phyloP scores from a whole-genome alignment of 2,113 vertebrate genomes.

The Rana temporaria region DNA sequence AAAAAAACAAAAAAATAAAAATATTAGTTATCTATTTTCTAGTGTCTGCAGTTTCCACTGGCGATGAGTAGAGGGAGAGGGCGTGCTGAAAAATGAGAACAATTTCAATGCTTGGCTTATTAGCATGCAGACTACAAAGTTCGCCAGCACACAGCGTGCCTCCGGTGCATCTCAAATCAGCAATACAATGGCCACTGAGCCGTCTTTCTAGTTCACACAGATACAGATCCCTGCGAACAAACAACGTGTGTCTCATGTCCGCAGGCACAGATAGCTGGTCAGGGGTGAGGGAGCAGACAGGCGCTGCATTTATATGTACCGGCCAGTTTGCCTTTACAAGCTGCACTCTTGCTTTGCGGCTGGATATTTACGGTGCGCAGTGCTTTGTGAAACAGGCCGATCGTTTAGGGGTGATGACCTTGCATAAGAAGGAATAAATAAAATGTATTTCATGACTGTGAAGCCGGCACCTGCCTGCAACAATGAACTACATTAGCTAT shows the following conservation, averaged over 20 bases:
- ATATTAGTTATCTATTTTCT: constrained; percentile 45
- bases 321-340: neutral
- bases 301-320: neutral
- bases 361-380: neutral
- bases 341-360: no score
- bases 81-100: constrained; percentile 46
- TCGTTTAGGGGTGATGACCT: neutral
- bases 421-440: constrained; percentile 18
- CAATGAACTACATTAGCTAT: no score
- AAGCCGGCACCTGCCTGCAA: neutral
- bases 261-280: constrained; percentile 15
- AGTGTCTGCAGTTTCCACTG: constrained; percentile 11
- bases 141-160: constrained; percentile 27
- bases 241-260: constrained; percentile 9
- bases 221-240: constrained; percentile 17
- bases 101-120: constrained; percentile 43
- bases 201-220: constrained; percentile 30
- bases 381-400: neutral
- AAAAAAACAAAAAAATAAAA: neutral
- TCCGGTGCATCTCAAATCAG: constrained; percentile 50
- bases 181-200: constrained; percentile 33
- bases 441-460: neutral
- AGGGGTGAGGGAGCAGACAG: constrained; percentile 1
- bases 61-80: constrained; percentile 29
- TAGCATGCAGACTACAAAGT: constrained; percentile 51